Base-by-base conservation (phyloP, 2,888 invertebrate genomes). In the Leptarthrus brevirostris region DNA sequence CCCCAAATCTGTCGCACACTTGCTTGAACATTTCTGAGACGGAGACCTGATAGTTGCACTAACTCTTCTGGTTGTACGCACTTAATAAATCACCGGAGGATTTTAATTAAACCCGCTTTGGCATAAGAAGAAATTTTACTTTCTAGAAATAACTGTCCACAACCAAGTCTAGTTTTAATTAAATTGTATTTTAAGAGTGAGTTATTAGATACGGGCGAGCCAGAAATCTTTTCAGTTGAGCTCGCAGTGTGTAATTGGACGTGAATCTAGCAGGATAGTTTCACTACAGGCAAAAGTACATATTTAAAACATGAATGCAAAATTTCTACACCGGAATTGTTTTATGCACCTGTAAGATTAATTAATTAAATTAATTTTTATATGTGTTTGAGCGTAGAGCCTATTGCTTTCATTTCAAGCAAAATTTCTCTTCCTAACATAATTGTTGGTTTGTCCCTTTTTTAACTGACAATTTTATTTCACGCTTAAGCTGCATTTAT, bases 131-230 rank as follows among this genome's bases (percentile, higher is more conserved):
- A 64, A 64, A 64, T 64, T 64, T 14, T 2, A 64, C 64, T 44
- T 64, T 64, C 61, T 26, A 5, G 44, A 64, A 44, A 47, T 64
- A 24, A 14, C 14, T 18, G 14, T 36, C 44, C 64, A 44, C n/a
- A 22, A 22, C 16, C 47, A 24, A 49, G 18, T 6, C 49, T 52
- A 36, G 20, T 24, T 54, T 71, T 71, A 71, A 71, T 71, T 71
- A 71, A 71, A 72, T 72, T 72, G 26, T 72, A 22, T 47, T 72
- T 72, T 72, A 47, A 40, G 72, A 72, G 72, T 72, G 72, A 72
- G 22, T 58, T 72, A 72, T 72, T 40, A 24, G 58, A 44, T 44
- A 14, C 20, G 18, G 34, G 14, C 54, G 54, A 40, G 53, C 40
- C 54, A 20, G n/a, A 54, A 71, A 54, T 3, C 22, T 20, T 10